Conservation (phyloP, 2,888 invertebrate species). For the Coelogynopora nodosa region DNA sequence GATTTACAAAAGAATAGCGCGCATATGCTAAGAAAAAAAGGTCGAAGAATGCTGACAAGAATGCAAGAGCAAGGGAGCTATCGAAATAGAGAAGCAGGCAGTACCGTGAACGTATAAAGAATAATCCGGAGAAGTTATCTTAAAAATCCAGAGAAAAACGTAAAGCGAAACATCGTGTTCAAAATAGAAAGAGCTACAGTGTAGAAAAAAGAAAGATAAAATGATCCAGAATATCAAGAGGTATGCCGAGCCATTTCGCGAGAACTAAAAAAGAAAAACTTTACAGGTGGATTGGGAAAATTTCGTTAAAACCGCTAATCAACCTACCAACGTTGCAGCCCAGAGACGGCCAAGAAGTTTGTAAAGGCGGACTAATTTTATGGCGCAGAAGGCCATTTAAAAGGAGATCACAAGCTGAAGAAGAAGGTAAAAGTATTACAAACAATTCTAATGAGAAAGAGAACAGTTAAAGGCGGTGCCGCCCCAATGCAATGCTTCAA, state of each 20-base stretch:
- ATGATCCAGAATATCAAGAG: constrained; percentile 14
- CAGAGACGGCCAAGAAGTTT: constrained; percentile 22
- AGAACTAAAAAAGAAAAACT: constrained; percentile 4
- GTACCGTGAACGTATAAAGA: constrained; percentile 22
- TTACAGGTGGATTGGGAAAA: background rate
- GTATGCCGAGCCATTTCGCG: constrained; percentile 6
- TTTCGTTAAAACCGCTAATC: constrained; percentile 19
- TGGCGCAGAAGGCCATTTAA: constrained; percentile 7
- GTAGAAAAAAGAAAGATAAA: constrained; percentile 14
- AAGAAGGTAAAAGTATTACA: constrained; percentile 19
- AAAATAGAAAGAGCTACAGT: constrained; percentile 1
- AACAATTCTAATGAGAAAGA: constrained; percentile 14
- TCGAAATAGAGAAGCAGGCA: constrained; percentile 24
- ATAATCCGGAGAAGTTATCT: constrained; percentile 21
- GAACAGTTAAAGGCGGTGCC: background rate
- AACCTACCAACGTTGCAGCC: constrained; percentile 13
- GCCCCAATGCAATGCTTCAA: background rate
- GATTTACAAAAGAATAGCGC: background rate
- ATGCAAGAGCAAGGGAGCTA: constrained; percentile 11
- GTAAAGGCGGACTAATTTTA: constrained; percentile 11
- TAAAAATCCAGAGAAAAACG: no score
- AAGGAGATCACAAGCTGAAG: constrained; percentile 13
- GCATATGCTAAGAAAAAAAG: no score
- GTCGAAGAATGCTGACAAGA: constrained; percentile 15
- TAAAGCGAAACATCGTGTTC: constrained; percentile 8